These are phyloP conservation scores for Drosophila meridionalis DNA, from an alignment of 2,888 invertebrate genomes.

Conservation along the genomic window DNA sequence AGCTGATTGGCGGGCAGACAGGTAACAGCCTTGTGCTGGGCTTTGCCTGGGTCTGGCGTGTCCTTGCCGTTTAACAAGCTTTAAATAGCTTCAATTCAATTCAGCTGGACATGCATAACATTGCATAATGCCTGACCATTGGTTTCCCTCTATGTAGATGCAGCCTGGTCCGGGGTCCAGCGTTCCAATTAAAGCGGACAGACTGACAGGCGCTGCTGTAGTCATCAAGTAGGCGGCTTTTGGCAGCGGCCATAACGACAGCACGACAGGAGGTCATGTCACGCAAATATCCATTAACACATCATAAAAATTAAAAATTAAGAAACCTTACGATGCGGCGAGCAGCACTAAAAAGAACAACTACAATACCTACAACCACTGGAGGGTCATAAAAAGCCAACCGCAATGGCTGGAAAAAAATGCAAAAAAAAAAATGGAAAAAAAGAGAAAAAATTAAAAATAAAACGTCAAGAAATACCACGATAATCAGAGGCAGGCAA, in stretches of 20 bases:
- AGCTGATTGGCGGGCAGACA: slow-evolving; percentile 39
- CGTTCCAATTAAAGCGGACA: slow-evolving; percentile 32
- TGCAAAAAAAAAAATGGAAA: slow-evolving; percentile 28
- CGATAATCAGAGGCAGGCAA: slow-evolving; percentile 70
- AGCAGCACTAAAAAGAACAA: slow-evolving; percentile 12
- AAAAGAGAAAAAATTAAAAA: slow-evolving; percentile 27
- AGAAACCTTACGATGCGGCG: slow-evolving; percentile 71
- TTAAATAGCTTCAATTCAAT: slow-evolving; percentile 73
- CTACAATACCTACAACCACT: slow-evolving; percentile 26
- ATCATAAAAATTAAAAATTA: slow-evolving; percentile 79
- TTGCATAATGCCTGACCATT: slow-evolving; percentile 62
- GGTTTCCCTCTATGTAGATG: slow-evolving; percentile 31
- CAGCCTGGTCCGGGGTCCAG: background rate
- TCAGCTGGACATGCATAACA: slow-evolving; percentile 38
- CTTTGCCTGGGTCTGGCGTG: slow-evolving; percentile 36
- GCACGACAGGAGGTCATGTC: slow-evolving; percentile 78
- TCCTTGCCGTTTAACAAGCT: slow-evolving; percentile 69
- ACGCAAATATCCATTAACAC: slow-evolving; percentile 80
- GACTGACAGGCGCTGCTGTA: slow-evolving; percentile 38
- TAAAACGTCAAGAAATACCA: slow-evolving; percentile 72
- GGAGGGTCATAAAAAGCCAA: slow-evolving; percentile 63
- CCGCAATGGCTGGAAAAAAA: slow-evolving; percentile 65
- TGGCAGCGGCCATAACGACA: slow-evolving; percentile 54
- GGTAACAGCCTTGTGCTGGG: slow-evolving; percentile 41
- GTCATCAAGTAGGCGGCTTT: slow-evolving; percentile 59